A percentile compares a stretch with the other conserved stretches of the same genome.
These are phyloP conservation scores for Ephydatia muelleri DNA, from an alignment of 37 sponge, comb jelly and placozoan genomes.

Conservation along the genomic window DNA sequence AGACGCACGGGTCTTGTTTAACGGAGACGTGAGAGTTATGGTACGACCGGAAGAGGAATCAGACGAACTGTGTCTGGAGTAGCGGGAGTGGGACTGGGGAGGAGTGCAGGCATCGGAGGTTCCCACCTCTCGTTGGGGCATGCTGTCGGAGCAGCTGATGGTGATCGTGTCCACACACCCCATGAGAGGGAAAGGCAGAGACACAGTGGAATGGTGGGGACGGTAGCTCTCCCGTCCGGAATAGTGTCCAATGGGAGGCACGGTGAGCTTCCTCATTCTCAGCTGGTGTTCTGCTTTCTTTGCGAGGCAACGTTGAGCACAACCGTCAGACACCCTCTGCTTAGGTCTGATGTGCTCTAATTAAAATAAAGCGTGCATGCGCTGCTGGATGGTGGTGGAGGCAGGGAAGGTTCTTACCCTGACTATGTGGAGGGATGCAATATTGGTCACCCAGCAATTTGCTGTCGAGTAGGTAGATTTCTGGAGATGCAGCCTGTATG, in stretches of 20 bases:
- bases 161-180: not conserved
- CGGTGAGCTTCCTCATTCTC: not conserved
- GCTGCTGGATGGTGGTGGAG: too few relatives aligned
- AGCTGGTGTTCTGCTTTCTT: not conserved
- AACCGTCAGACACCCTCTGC: not conserved
- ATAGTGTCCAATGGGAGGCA: not conserved
- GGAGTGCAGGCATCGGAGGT: not conserved
- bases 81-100: not conserved
- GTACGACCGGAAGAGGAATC: not conserved
- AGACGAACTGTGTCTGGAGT: not conserved
- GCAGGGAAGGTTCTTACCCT: too few relatives aligned
- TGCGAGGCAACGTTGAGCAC: not conserved
- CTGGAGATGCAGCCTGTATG: conserved; percentile 40
- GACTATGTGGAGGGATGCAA: not conserved
- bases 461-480: conserved; percentile 53
- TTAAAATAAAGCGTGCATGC: not conserved
- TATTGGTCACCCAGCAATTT: not conserved
- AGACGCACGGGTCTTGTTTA: not conserved
- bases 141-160: not conserved
- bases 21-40: not conserved
- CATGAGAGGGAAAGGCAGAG: not conserved
- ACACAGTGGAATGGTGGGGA: not conserved
- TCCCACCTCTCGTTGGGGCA: not conserved
- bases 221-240: not conserved
- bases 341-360: not conserved